Percentiles rank a stretch among this genome's conserved stretches.
Conservation (phyloP, 1,140 invertebrate species). For the Halesus radiatus region DNA sequence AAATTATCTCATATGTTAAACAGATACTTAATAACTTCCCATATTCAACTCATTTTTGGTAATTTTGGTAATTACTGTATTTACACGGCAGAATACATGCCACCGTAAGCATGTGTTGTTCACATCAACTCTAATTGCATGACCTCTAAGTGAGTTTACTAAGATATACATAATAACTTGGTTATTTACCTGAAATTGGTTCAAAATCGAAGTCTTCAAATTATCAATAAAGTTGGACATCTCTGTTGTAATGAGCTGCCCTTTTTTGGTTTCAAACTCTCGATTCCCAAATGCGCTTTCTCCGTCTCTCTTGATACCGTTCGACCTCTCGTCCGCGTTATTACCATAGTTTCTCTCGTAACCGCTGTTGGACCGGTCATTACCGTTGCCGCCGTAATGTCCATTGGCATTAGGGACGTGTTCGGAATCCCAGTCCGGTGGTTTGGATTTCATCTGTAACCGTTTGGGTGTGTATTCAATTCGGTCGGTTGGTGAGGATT, state of each 20-base stretch:
- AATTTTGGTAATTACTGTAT: no score
- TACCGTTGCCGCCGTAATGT: neutral
- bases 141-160: no score
- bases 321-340: neutral
- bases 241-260: neutral
- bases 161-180: no score
- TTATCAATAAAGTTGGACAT: slow-evolving; percentile 28
- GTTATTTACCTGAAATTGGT: neutral
- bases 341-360: neutral
- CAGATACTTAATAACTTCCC: no score
- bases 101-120: no score
- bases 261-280: neutral
- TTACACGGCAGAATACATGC: no score
- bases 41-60: no score
- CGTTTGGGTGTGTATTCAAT: neutral
- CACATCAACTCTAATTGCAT: no score
- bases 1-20: no score
- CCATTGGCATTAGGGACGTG: neutral
- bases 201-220: neutral
- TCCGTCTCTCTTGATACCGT: neutral
- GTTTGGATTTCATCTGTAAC: slow-evolving; percentile 22
- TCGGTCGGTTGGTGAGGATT: neutral
- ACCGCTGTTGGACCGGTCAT: neutral
- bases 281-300: neutral
- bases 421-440: slow-evolving; percentile 17